Evolutionary conservation across 1,140 invertebrate genomes (phyloP).

Genomic region (Pinna nobilis): DNA sequence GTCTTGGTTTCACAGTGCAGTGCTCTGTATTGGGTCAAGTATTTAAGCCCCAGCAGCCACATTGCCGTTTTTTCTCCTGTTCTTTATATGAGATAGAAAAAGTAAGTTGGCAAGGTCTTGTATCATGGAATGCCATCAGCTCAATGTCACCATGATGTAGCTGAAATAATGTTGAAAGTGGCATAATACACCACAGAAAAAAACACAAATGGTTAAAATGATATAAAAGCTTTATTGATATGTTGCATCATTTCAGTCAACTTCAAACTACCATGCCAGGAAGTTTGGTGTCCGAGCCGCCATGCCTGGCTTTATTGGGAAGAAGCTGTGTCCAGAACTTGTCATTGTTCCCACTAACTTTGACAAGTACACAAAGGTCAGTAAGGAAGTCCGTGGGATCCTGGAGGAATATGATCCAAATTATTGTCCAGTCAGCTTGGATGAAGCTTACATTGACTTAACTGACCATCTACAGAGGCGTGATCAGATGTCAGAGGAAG

Average conservation of each 20-base stretch:
- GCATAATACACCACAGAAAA: too few species aligned
- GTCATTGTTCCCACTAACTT: constrained; percentile 79
- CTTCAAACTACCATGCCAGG: constrained; percentile 82
- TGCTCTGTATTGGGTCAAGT: too few species aligned
- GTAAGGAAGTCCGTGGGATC: constrained; percentile 73
- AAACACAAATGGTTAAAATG: background rate
- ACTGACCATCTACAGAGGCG: constrained; percentile 77
- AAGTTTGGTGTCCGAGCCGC: constrained; percentile 81
- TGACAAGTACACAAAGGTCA: constrained; percentile 78
- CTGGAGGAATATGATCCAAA: constrained; percentile 80
- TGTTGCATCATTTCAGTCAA: constrained; percentile 75
- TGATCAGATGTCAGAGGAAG: constrained; percentile 30
- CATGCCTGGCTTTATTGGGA: constrained; percentile 85
- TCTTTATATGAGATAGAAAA: too few species aligned
- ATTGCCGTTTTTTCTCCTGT: too few species aligned
- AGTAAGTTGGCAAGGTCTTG: too few species aligned
- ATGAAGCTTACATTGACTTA: constrained; percentile 82
- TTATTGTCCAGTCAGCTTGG: constrained; percentile 78
- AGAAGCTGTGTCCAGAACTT: constrained; percentile 81
- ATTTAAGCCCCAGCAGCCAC: too few species aligned
- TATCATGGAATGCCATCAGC: too few species aligned
- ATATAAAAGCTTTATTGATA: background rate
- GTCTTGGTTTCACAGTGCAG: too few species aligned
- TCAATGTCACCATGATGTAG: too few species aligned
- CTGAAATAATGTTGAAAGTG: too few species aligned